Base-by-base conservation (phyloP, 1,140 invertebrate species). In the Drosophila pruinosa region DNA sequence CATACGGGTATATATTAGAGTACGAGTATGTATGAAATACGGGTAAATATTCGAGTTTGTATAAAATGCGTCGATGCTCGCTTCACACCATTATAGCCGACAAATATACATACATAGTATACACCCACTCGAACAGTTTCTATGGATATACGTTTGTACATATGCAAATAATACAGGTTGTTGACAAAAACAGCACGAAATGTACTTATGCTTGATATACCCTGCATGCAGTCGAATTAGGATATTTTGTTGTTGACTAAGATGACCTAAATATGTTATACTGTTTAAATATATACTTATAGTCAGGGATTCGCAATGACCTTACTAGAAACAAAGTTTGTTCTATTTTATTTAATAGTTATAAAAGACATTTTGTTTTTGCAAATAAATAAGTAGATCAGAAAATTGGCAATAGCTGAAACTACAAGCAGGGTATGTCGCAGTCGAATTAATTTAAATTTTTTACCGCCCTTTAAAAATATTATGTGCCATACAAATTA, bases 131-230 rank as follows among this genome's bases (percentile, higher is more conserved):
- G 24, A 8, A 41, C 19, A 38, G 10, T n/a, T 8, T n/a, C 7
- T 43, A 10, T 43, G 3, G 4, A 14, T 50, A 15, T 7, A 53
- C 4, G 12, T 39, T 12, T 56, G 54, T 38, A 15, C 10, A 1
- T 47, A 58, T 58, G 54, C 54, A 68, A 65, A 65, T 58, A 28
- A 22, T 38, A 48, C 39, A 38, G 54, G 26, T 36, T 58, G 53
- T 38, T 48, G 41, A 63, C 26, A 53, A 54, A 47, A 31, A 31
- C 31, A 45, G n/a, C 26, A 17, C 28, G 3, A 48, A 38, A n/a
- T 21, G 24, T 24, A n/a, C 43, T 31, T 38, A 5, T 17, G n/a
- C 4, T 43, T 34, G 10, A 31, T 59, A 14, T 50, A 50, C 19
- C 14, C 41, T 56, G 12, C 19, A 50, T 2, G 14, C 22, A 12